Evolutionary conservation across 1,140 invertebrate species (phyloP), one percentile per base, ranked within the genome.

Genomic region (Neodiprion pinetum): DNA sequence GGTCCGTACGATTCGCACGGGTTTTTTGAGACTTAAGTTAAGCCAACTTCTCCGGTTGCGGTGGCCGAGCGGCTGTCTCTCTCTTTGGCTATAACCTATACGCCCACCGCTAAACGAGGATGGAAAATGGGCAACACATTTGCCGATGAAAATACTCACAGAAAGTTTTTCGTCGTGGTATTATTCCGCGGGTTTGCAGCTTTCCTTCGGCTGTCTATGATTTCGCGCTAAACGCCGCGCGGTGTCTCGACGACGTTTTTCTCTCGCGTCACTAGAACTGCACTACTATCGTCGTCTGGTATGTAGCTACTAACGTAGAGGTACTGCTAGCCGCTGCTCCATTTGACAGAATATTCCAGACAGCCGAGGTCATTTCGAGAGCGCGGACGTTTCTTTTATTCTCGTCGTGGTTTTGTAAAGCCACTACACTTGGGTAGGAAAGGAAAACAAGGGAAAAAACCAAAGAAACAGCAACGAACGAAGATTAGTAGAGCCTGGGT

Each of bases 141-240:
- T 67, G 68, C n/a, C 67, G 74, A 75, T 75, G 74, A 75, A 75
- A 73, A 75, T 75, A 75, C 67, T 72, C 74, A 71, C 74, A 40
- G 48, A 48, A 68, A 17, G 65, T 72, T 47, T 67, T 49, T 48
- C 70, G 65, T 69, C 50, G 17, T 14, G 12, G 61, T 1, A 21
- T 1, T 65, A 40, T 40, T 40, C 28, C 28, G 28, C 28, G 28
- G 28, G 1, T 5, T 40, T 40, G 28, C 28, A 40, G 5, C 28
- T 40, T 40, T 40, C 5, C 28, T 40, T 40, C 28, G 28, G 28
- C 28, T 40, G 28, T 40, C 28, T 40, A 40, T 40, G 5, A 40
- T 40, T 1, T 40, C 5, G 28, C 28, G 28, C 10, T 11, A 21
- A 65, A 65, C 12, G 61, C 7, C 17, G 12, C 61, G 61, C 12